These are phyloP conservation scores for Marmota flaviventris DNA, from an alignment of 2,113 vertebrate genomes.

Conservation along the genomic window DNA sequence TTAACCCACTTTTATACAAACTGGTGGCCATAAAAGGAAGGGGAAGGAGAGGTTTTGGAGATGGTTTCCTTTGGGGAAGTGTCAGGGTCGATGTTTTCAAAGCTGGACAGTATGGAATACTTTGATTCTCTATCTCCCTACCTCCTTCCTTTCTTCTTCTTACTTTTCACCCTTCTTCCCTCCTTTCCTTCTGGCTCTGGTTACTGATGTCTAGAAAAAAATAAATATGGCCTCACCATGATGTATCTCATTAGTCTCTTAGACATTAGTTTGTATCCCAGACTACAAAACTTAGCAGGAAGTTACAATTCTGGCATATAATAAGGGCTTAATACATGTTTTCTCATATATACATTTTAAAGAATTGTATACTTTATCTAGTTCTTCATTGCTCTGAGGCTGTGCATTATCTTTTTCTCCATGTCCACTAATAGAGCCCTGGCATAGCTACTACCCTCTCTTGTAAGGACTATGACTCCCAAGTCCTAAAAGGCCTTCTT, in stretches of 20 bases:
- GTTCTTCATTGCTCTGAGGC: background rate
- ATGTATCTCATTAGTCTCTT: background rate
- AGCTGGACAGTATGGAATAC: too few species aligned
- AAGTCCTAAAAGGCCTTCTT: background rate
- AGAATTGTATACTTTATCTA: background rate
- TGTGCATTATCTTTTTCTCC: background rate
- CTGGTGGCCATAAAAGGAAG: background rate
- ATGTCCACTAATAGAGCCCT: background rate
- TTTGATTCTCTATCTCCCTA: background rate
- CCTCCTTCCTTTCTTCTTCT: too few species aligned
- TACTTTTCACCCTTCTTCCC: too few species aligned
- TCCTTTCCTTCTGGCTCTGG: background rate
- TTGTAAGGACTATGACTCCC: background rate
- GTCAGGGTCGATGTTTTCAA: background rate
- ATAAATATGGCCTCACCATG: background rate
- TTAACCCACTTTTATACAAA: background rate
- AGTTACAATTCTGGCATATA: background rate
- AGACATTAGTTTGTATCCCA: background rate
- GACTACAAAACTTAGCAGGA: background rate
- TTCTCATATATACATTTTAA: background rate
- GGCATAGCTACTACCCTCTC: background rate
- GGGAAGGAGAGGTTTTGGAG: too few species aligned
- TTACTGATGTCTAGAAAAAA: background rate
- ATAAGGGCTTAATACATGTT: background rate
- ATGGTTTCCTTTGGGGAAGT: background rate